These are phyloP conservation scores for Basileuterus tristriatus DNA, from an alignment of 2,797 vertebrate species.

Conservation along the genomic window DNA sequence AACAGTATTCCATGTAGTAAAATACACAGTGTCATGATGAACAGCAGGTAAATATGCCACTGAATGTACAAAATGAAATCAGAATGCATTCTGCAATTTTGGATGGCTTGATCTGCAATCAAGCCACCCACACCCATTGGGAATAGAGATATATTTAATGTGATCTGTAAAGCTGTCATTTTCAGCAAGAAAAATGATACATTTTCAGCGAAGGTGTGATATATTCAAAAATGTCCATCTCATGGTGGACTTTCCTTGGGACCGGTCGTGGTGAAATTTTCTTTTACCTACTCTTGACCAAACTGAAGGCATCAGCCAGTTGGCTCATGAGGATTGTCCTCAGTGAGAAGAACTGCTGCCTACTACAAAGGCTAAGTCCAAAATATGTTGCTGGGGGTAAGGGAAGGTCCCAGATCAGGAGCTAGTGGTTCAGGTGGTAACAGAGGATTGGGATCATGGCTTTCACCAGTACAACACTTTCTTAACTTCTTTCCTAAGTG, in stretches of 20 bases:
- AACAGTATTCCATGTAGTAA: neutral
- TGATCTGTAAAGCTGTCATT: neutral
- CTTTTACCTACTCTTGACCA: neutral
- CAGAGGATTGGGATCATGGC: neutral
- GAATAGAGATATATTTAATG: neutral
- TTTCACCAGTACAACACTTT: neutral
- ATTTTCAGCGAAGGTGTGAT: neutral
- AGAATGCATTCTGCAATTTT: neutral
- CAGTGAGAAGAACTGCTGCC: neutral
- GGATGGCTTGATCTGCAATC: neutral
- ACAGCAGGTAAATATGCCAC: neutral
- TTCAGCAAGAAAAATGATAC: neutral
- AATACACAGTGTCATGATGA: neutral
- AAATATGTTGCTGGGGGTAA: neutral
- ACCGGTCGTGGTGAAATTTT: neutral
- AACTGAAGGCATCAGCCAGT: neutral
- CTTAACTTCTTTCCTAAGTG: neutral
- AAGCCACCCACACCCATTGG: neutral
- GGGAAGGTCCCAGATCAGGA: neutral
- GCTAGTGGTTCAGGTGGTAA: neutral
- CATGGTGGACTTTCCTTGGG: accelerated
- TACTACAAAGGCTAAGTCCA: neutral
- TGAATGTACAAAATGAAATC: neutral
- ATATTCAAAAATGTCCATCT: neutral
- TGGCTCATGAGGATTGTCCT: neutral